Conservation (phyloP, 2,113 vertebrate genomes). For the Leptosomus discolor region DNA sequence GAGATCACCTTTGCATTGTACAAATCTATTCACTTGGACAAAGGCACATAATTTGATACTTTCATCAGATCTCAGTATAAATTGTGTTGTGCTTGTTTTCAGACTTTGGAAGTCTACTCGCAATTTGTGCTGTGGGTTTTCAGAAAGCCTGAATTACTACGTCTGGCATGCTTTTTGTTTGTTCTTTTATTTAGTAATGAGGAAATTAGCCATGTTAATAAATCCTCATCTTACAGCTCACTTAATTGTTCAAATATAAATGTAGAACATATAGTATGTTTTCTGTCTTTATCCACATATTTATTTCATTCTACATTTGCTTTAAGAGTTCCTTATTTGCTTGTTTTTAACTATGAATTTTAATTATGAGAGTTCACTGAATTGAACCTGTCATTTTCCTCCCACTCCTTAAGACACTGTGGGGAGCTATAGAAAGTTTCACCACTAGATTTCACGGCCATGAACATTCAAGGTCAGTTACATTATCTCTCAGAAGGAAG, state of each 20-base stretch:
- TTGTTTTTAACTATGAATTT: not conserved
- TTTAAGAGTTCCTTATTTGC: not conserved
- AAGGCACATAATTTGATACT: not conserved
- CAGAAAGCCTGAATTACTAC: not conserved
- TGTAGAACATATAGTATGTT: not conserved
- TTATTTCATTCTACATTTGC: not conserved
- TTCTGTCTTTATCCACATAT: not conserved
- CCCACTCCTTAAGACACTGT: not conserved
- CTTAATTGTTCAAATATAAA: not conserved
- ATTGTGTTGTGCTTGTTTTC: not conserved
- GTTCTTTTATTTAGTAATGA: not conserved
- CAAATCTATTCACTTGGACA: not conserved
- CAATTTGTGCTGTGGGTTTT: not conserved
- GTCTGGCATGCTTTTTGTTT: not conserved
- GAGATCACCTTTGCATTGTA: not conserved
- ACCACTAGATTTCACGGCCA: not conserved
- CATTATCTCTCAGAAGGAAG: not conserved
- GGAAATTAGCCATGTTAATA: not conserved
- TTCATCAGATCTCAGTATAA: not conserved
- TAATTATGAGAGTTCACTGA: not conserved
- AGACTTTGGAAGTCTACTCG: not conserved
- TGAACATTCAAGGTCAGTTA: not conserved
- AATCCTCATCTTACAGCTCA: not conserved
- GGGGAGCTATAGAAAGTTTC: not conserved
- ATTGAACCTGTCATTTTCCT: not conserved